Evolutionary conservation across 1,140 invertebrate species (phyloP), one percentile per base, ranked within the genome.

Genomic region (Halesus radiatus): DNA sequence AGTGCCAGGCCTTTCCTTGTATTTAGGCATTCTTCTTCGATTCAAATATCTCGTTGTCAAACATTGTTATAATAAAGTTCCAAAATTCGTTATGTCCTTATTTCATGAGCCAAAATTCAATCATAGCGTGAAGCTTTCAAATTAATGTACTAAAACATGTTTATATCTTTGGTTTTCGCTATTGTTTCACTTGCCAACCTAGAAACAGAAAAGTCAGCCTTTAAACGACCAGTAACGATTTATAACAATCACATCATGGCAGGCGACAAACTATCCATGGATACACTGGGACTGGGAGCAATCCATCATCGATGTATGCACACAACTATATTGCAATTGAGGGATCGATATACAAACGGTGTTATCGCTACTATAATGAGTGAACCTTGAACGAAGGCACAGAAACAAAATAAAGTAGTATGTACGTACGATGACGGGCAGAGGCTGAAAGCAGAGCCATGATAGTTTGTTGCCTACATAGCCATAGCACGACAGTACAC

Each of bases 131-230:
- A 68, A 80, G 78, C 64, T 58, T 76, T 18, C 68, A 72, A 52
- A 72, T 79, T 66, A 23, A 54, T 80, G 52, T 80, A 80, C 81
- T 82, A 82, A 82, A 82, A 82, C 81, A 83, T 83, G 79, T 83
- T 83, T 74, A 66, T 52, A 68, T 83, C 76, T 80, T 83, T 80
- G 79, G 78, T 83, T 70, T 72, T 72, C 13, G 68, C 50, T 29
- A 72, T 80, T 75, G 32, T 78, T 60, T 75, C 26, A 58, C 76
- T 74, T 54, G 22, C 22, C 53, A 62, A 75, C 32, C 72, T 58
- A 64, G 53, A 76, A 72, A 72, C 54, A 60, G 62, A 56, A 70
- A 76, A 76, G 6, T 20, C n/a, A 68, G 18, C 29, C 13, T 50
- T 68, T 20, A 29, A 29, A 73, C 37, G 68, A 73, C 54, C 37